Base-by-base conservation (phyloP, 2,888 invertebrate genomes). In the Eristalis pertinax region DNA sequence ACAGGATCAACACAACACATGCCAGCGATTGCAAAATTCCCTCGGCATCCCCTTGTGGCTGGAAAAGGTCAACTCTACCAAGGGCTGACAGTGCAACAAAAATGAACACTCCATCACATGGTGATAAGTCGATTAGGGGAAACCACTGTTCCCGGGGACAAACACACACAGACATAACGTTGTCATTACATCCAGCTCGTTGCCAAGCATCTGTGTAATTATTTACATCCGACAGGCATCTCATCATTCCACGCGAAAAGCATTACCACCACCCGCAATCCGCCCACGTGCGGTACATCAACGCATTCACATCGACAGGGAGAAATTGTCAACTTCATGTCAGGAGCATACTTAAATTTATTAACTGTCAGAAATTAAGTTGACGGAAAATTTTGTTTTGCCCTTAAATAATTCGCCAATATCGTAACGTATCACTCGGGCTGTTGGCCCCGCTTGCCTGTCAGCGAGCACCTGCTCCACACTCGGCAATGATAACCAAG, bases 271-370 rank as follows among this genome's bases (percentile, higher is more conserved):
- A 24, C 0, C 24, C 67, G 26, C 38, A 26, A 68, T n/a, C 26
- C 38, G 19, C 29, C n/a, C 13, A 4, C n/a, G n/a, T 26, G 50
- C 50, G 26, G 50, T 19, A 19, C 13, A 15, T 43, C n/a, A 56
- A 32, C 56, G 41, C 43, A 56, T 38, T 58, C 5, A 26, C 60
- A 10, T n/a, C 7, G 35, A 67, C 8, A 41, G n/a, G 24, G 15
- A 50, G 24, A 75, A 72, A 13, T 67, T 80, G 75, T 70, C 75
- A 80, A 69, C 65, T 70, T 80, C 62, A 29, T 50, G 84, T 84
- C 84, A 84, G 29, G 38, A 60, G 75, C 79, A 84, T 62, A 24
- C 74, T 74, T 22, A 62, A 79, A 65, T 41, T 84, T 70, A 70
- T 79, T 64, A 75, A 60, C 35, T 75, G 63, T 56, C 65, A 80